Percentiles rank a stretch among this genome's conserved stretches.
phyloP scores from a whole-genome alignment of 2,888 invertebrate genomes.

The Philereme transversata region DNA sequence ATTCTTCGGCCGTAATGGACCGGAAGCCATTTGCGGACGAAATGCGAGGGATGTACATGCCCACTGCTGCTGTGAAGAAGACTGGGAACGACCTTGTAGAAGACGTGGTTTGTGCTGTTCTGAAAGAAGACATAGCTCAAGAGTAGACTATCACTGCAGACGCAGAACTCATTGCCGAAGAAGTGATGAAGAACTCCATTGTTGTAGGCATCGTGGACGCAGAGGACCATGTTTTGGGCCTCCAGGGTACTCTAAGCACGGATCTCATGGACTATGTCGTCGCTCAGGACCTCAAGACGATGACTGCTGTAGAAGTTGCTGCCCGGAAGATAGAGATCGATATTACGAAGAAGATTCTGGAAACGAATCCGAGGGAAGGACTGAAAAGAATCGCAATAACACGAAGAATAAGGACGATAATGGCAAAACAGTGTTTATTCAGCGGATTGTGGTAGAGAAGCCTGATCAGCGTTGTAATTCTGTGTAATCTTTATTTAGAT shows the following conservation, averaged over 20 bases:
- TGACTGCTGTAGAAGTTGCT: constrained; percentile 3
- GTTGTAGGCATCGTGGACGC: constrained; percentile 1
- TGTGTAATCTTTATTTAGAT: constrained; percentile 10
- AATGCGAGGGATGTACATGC: neutral
- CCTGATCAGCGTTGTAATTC: constrained; percentile 30
- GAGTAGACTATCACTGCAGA: constrained; percentile 1
- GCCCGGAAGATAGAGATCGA: constrained; percentile 3
- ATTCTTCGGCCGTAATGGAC: neutral
- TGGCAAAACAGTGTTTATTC: constrained; percentile 30
- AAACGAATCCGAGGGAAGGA: constrained; percentile 22
- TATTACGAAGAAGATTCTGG: constrained; percentile 26
- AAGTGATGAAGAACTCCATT: constrained; percentile 1
- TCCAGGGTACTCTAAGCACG: neutral
- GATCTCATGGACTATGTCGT: constrained; percentile 1
- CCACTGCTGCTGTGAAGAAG: neutral
- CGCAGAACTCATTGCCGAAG: neutral
- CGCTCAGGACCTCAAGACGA: neutral
- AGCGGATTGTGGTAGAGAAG: constrained; percentile 31
- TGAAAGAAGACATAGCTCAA: constrained; percentile 1
- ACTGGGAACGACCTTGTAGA: constrained; percentile 1
- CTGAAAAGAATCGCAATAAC: constrained; percentile 16
- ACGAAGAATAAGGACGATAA: constrained; percentile 26
- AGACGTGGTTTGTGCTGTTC: constrained; percentile 1
- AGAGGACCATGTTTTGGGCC: neutral
- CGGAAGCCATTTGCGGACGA: neutral